Evolutionary conservation across 2,888 invertebrate species (phyloP).

Genomic region (Ormyrus labotus): DNA sequence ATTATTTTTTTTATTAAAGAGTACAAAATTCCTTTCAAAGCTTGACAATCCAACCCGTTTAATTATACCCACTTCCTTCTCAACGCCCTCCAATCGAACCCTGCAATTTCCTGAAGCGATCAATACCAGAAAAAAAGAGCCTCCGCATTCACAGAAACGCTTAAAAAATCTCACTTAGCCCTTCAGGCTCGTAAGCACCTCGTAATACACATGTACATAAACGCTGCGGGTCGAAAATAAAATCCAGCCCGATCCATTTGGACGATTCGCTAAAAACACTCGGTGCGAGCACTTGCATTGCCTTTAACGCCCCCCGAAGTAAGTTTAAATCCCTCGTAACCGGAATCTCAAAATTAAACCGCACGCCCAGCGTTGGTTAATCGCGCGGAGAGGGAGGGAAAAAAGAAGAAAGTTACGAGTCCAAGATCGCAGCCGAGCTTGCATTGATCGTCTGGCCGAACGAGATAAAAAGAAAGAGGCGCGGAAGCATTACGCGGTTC

Average conservation of each 20-base stretch:
- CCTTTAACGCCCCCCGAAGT: slow-evolving; percentile 6
- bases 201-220: not conserved
- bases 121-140: no score
- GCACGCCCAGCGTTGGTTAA: slow-evolving; percentile 1
- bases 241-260: not conserved
- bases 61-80: no score
- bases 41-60: no score
- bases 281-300: slow-evolving; percentile 6
- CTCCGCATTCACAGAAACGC: no score
- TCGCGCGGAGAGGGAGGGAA: not conserved
- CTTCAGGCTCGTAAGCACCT: not conserved
- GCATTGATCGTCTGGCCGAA: not conserved
- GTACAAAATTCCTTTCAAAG: no score
- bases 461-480: not conserved
- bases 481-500: not conserved
- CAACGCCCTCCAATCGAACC: no score
- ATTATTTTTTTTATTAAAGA: no score
- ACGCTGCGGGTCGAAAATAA: not conserved
- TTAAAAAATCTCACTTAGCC: no score
- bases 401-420: no score
- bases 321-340: slow-evolving; percentile 17
- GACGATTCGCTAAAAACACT: slow-evolving; percentile 11
- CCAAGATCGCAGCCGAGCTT: not conserved
- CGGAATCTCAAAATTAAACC: slow-evolving; percentile 40
- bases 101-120: no score